phyloP scores from a whole-genome alignment of 1,140 invertebrate species.

The Drosophila kanapiae region DNA sequence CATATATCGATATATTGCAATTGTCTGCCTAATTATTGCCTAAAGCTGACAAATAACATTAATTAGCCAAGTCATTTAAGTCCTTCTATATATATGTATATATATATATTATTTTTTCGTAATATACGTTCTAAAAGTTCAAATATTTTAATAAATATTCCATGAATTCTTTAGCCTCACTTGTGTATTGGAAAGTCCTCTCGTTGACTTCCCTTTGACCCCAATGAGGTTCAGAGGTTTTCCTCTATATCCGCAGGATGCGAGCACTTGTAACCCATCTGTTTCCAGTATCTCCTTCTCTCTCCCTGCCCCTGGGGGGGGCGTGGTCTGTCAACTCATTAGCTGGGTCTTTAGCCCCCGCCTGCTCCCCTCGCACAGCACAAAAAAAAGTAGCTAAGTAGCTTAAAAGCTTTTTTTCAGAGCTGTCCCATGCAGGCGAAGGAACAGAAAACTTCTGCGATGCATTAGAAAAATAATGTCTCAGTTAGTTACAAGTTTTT shows the following conservation, averaged over 20 bases:
- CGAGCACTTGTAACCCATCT: conserved; percentile 10
- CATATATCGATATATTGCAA: too few species aligned
- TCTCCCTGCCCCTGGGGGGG: neutral
- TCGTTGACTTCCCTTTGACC: conserved; percentile 10
- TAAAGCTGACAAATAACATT: neutral
- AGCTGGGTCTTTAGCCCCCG: conserved; percentile 20
- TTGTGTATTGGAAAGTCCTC: neutral
- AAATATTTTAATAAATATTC: neutral
- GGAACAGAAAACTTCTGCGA: conserved; percentile 12
- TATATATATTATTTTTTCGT: too few species aligned
- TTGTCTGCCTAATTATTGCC: too few species aligned
- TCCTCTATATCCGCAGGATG: neutral
- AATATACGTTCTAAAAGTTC: too few species aligned
- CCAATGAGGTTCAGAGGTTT: conserved; percentile 9
- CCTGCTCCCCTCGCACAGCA: neutral
- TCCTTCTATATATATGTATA: too few species aligned
- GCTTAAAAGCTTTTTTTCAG: conserved; percentile 41
- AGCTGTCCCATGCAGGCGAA: conserved; percentile 15
- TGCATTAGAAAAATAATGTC: conserved; percentile 31
- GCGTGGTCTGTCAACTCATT: conserved; percentile 49
- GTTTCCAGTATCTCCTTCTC: neutral
- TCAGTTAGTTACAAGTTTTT: neutral
- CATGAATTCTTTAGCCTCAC: neutral
- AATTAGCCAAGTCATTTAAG: neutral
- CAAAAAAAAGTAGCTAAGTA: conserved; percentile 17